phyloP scores from a whole-genome alignment of 2,797 vertebrate genomes.

The Graptemys geographica region DNA sequence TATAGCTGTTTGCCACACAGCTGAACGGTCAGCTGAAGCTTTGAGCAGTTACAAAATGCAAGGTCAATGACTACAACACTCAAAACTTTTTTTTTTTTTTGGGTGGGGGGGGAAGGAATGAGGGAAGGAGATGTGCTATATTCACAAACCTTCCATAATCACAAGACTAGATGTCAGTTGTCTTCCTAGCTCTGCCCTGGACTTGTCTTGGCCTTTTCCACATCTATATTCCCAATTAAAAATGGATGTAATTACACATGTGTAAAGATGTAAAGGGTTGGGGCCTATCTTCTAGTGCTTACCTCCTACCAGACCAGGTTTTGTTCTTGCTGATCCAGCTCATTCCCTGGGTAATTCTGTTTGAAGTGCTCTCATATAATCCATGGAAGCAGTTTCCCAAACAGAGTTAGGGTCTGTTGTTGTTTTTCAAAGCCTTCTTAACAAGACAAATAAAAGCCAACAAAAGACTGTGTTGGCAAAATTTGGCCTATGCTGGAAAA shows the following conservation, averaged over 20 bases:
- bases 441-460: neutral
- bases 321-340: neutral
- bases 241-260: neutral
- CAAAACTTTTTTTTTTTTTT: neutral
- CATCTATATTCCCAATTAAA: neutral
- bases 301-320: neutral
- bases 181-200: neutral
- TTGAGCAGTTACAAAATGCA: neutral
- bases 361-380: neutral
- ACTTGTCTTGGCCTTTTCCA: neutral
- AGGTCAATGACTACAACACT: rapidly evolving
- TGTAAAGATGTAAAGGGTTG: neutral
- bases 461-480: no score
- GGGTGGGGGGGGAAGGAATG: no score
- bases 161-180: neutral
- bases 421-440: neutral
- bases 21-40: neutral
- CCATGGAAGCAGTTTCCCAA: neutral
- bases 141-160: no score
- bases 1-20: neutral
- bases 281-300: neutral
- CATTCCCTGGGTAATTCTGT: neutral
- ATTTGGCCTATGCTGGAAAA: neutral
- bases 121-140: no score
- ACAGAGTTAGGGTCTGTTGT: neutral